Evolutionary conservation across 1,140 invertebrate species (phyloP), one percentile per base, ranked within the genome.

Genomic region (Wasmannia auropunctata): DNA sequence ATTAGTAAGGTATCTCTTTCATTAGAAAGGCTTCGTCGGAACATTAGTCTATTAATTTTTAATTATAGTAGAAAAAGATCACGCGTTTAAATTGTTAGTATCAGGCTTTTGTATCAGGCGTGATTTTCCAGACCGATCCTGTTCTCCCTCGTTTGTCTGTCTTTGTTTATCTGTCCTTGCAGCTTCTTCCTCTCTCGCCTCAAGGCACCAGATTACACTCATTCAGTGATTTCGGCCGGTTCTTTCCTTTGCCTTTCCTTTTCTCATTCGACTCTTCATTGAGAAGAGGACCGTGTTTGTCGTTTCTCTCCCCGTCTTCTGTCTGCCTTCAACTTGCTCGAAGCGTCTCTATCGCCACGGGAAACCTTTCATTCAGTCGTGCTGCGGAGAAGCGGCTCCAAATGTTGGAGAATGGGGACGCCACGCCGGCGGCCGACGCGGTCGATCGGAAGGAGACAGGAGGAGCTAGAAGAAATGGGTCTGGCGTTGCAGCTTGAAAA

Each of bases 211-310:
- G 86, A 93, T 93, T 92, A 93, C 90, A 91, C 91, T 92, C 92
- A 93, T 93, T 93, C 92, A 93, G 90, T 90, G 83, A 92, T 90
- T 88, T 88, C 75, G 80, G 77, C 63, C 74, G 85, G 89, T 87
- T 86, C 79, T 91, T 85, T 81, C 62, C n/a, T n/a, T n/a, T 54
- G 34, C 25, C 28, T 40, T 60, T 34, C 65, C 75, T 65, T 83
- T 67, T 85, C 74, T 84, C 83, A 74, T 85, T 86, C 79, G 72
- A 60, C 67, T 72, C 75, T 85, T 67, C 69, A 86, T 85, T 91
- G 56, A 90, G 62, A 75, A 69, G 51, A 85, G 80, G 74, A 80
- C 19, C 67, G 58, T 22, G 46, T 63, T n/a, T 67, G 63, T 74
- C n/a, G 22, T 65, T n/a, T 58, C 54, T 81, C 86, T 87, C 60